Conservation (phyloP, 2,113 vertebrate species). For the Rhinogobius similis region DNA sequence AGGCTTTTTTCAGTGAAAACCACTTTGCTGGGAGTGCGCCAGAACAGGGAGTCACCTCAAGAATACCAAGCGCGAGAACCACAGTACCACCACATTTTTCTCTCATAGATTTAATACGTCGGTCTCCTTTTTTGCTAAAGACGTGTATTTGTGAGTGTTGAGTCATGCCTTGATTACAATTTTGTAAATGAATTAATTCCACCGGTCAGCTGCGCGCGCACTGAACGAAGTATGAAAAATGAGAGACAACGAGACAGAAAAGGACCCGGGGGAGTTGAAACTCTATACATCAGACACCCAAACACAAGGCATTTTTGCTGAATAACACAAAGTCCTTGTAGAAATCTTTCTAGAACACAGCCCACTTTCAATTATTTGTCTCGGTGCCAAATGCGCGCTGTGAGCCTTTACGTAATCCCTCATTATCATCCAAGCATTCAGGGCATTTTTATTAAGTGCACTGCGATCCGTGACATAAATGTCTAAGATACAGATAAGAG, state of each 20-base stretch:
- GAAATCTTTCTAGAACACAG: slow-evolving; percentile 21
- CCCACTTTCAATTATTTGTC: slow-evolving; percentile 34
- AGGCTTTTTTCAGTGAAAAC: slow-evolving; percentile 32
- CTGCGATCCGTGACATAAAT: slow-evolving; percentile 19
- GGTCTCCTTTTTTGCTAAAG: slow-evolving; percentile 1
- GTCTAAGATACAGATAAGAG: background rate
- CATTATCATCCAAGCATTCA: slow-evolving; percentile 50
- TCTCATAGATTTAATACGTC: slow-evolving; percentile 13
- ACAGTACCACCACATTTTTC: slow-evolving; percentile 3
- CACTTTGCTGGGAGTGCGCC: slow-evolving; percentile 54
- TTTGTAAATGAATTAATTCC: slow-evolving; percentile 27
- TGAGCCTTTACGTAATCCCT: slow-evolving; percentile 42
- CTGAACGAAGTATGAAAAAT: background rate
- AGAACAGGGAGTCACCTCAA: slow-evolving; percentile 28
- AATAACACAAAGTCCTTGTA: slow-evolving; percentile 38
- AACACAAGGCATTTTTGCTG: slow-evolving; percentile 12
- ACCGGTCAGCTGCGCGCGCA: background rate
- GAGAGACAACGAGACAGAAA: background rate
- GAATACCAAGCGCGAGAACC: slow-evolving; percentile 20
- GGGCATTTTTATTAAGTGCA: slow-evolving; percentile 32
- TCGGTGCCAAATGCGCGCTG: slow-evolving; percentile 51
- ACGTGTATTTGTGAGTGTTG: slow-evolving; percentile 11
- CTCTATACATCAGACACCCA: slow-evolving; percentile 9
- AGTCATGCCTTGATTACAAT: slow-evolving; percentile 6
- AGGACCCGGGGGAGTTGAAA: slow-evolving; percentile 2